Evolutionary conservation across 1,140 invertebrate species (phyloP).

Genomic region (Tetramorium parvispinum): DNA sequence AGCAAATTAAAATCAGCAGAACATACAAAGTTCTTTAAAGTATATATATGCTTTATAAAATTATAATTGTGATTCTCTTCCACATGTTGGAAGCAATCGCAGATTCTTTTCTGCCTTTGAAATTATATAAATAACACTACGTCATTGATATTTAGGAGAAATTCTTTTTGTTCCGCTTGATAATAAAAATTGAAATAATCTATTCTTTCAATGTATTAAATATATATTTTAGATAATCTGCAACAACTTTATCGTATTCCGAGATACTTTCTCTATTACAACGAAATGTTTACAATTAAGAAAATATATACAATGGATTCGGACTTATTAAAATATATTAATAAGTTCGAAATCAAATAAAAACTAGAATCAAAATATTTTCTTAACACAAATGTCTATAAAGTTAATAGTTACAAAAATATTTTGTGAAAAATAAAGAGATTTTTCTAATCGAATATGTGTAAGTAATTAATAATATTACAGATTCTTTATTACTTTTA

Average conservation of each 20-base stretch:
- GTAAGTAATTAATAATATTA: not conserved
- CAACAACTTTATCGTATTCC: not conserved
- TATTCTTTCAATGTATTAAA: not conserved
- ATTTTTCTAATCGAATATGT: not conserved
- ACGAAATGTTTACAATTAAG: not conserved
- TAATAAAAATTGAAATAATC: not conserved
- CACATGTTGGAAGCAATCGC: not conserved
- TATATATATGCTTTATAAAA: not conserved
- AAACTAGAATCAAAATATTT: slow-evolving; percentile 12
- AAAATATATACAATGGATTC: not conserved
- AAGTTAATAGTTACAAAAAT: slow-evolving; percentile 1
- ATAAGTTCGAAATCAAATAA: not conserved
- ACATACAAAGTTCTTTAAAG: not conserved
- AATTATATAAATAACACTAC: not conserved
- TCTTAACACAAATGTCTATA: not conserved
- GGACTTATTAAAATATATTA: not conserved
- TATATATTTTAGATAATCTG: too few relatives aligned
- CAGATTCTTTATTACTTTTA: not conserved
- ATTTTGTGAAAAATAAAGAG: slow-evolving; percentile 43
- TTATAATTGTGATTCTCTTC: not conserved
- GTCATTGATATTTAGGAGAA: not conserved
- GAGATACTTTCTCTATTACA: not conserved
- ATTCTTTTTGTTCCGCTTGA: not conserved
- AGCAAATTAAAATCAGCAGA: slow-evolving; percentile 2
- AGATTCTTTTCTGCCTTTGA: not conserved